phyloP scores from a whole-genome alignment of 2,888 invertebrate species.

The Hyposoter didymator region DNA sequence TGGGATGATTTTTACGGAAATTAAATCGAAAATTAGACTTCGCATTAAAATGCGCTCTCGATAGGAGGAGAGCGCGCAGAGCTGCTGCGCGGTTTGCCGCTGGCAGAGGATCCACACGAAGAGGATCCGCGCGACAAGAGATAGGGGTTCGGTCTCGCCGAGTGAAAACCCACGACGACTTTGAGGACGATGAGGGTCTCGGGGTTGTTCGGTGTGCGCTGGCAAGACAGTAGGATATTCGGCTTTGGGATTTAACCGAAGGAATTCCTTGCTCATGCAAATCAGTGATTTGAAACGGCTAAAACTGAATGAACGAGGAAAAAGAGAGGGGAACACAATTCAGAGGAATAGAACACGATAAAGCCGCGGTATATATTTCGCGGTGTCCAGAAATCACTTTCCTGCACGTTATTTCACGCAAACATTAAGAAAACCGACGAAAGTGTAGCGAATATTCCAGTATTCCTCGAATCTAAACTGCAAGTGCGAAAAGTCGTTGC shows the following conservation, averaged over 20 bases:
- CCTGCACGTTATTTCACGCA: not conserved
- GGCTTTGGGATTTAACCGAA: conserved; percentile 77
- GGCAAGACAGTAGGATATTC: conserved; percentile 59
- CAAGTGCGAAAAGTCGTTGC: not conserved
- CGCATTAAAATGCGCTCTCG: conserved; percentile 82
- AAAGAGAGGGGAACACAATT: conserved; percentile 35
- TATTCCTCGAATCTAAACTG: not conserved
- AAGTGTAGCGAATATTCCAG: not conserved
- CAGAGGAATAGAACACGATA: conserved; percentile 27
- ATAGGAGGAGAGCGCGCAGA: conserved; percentile 70
- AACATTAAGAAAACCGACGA: not conserved
- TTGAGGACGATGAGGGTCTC: conserved; percentile 67
- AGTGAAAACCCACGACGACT: conserved; percentile 59
- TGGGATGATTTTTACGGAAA: conserved; percentile 83
- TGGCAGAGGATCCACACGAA: conserved; percentile 61
- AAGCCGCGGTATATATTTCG: not conserved
- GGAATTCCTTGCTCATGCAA: conserved; percentile 81
- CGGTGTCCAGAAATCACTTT: not conserved
- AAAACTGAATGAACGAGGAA: conserved; percentile 70
- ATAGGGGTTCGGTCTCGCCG: conserved; percentile 60
- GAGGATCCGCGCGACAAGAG: conserved; percentile 52
- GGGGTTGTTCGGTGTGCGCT: conserved; percentile 68
- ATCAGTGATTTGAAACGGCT: conserved; percentile 76
- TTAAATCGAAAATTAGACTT: conserved; percentile 83
- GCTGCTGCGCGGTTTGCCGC: conserved; percentile 72